phyloP scores from a whole-genome alignment of 2,113 vertebrate genomes.

The Noctilio leporinus region DNA sequence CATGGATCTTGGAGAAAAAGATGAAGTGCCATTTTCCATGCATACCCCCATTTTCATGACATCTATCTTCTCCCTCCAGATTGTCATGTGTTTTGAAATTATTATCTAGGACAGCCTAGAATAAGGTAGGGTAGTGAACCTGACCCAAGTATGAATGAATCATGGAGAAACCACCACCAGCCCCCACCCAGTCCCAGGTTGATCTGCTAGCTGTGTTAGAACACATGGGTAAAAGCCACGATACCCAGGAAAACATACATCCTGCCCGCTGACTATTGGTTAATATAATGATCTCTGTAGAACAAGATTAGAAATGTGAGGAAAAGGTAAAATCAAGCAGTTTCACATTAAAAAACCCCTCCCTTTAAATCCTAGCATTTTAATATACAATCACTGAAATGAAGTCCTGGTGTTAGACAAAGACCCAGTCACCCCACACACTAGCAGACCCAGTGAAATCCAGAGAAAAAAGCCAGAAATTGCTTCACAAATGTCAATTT shows the following conservation, averaged over 20 bases:
- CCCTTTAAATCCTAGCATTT: neutral
- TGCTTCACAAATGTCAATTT: conserved; percentile 87
- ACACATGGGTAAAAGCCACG: neutral
- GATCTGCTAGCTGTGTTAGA: neutral
- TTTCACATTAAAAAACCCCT: neutral
- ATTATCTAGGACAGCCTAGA: neutral
- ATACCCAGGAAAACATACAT: neutral
- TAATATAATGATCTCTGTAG: neutral
- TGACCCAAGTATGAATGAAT: neutral
- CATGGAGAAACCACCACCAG: neutral
- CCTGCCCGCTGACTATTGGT: neutral
- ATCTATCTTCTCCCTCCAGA: neutral
- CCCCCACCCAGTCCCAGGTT: neutral
- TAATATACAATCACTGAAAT: conserved; percentile 58
- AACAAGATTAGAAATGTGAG: neutral
- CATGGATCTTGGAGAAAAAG: neutral
- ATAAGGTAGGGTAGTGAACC: neutral
- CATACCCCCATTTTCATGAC: conserved; percentile 3
- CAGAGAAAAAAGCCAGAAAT: conserved; percentile 84
- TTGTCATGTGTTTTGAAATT: conserved; percentile 1
- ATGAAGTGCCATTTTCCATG: conserved; percentile 38
- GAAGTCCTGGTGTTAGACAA: conserved; percentile 62
- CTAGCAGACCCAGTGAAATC: conserved; percentile 74
- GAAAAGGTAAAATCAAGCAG: neutral
- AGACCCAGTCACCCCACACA: conserved; percentile 71